Base-by-base conservation (phyloP, 2,888 invertebrate genomes). In the Harmothoe impar region DNA sequence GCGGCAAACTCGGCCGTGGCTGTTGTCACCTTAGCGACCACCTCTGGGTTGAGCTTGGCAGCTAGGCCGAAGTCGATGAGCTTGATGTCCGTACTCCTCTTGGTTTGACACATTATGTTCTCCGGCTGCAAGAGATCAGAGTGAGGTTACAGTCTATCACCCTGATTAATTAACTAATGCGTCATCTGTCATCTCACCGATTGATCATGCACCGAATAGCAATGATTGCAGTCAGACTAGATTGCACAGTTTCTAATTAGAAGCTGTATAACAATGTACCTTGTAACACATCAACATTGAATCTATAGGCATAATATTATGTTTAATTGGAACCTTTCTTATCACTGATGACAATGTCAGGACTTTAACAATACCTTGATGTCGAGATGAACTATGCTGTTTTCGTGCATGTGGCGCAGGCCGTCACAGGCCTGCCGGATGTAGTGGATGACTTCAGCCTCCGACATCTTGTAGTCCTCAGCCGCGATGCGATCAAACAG, bases 1-100 rank as follows among this genome's bases (percentile, higher is more conserved):
- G 99, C 99, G 0, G 99, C 99, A 96, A 99, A 99, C 96, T 99
- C 99, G 0, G 99, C 99, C 0, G 99, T 99, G 91, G 99, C 99
- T 0, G 99, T 99, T 1, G 99, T 99, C 92, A 99, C 99, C 97
- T 99, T 99, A 3, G 99, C 99, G 35, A 99, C 97, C 95, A 99
- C 99, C 96, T 99, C 99, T 0, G 99, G 99, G 96, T 99, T 99
- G 92, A 99, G 96, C 95, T 99, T 98, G 0, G 99, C 99, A 0
- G 99, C 99, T 91, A 99, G 96, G n/a, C 99, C 99, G 96, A 99
- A 99, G 96, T 99, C 99, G 94, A 99, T 99, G 77, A 99, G 97
- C 97, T 99, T 99, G 20, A 99, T 98, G 95, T 98, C 98, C 89
- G 98, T 99, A 94, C 98, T 98, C 92, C 97, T 98, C 92, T 98